Percentiles rank a stretch among this genome's conserved stretches.
These are phyloP conservation scores for Acrobasis consociella DNA, from an alignment of 2,888 invertebrate species.

Conservation along the genomic window DNA sequence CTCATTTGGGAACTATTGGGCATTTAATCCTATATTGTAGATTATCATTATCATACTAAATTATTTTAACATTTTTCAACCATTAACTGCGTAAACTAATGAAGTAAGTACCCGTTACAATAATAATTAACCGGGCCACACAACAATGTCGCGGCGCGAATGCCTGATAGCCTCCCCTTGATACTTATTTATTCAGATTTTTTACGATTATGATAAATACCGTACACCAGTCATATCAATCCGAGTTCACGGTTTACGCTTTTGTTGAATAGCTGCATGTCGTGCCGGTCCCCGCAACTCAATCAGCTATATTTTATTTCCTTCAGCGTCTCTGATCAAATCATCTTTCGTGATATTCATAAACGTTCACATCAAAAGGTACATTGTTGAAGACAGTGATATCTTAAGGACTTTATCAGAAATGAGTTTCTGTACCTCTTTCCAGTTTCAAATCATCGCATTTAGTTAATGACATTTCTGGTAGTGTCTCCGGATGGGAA, in stretches of 20 bases:
- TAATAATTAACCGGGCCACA: conserved; percentile 76
- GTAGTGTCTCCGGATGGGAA: conserved; percentile 10
- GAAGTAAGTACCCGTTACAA: conserved; percentile 64
- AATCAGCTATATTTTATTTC: conserved; percentile 33
- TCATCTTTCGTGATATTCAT: conserved; percentile 10
- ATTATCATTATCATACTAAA: conserved; percentile 82
- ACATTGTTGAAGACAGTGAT: not conserved
- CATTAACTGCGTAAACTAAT: conserved; percentile 83
- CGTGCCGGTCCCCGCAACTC: conserved; percentile 52
- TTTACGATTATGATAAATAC: conserved; percentile 60
- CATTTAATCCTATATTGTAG: conserved; percentile 83
- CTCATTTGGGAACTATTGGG: conserved; percentile 81
- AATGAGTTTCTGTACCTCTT: not conserved
- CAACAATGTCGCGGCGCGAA: conserved; percentile 76
- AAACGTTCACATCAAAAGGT: conserved; percentile 5
- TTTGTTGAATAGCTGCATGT: conserved; percentile 70
- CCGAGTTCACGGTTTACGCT: conserved; percentile 75
- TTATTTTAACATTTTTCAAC: conserved; percentile 81
- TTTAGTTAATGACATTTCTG: conserved; percentile 1
- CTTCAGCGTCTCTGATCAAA: conserved; percentile 20
- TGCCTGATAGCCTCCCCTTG: conserved; percentile 81
- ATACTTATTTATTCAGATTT: conserved; percentile 58
- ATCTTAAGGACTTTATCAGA: conserved; percentile 19
- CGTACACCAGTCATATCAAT: conserved; percentile 72
- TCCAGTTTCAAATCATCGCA: not conserved